Evolutionary conservation across 2,113 vertebrate genomes (phyloP).

Genomic region (Falcunculus frontatus): DNA sequence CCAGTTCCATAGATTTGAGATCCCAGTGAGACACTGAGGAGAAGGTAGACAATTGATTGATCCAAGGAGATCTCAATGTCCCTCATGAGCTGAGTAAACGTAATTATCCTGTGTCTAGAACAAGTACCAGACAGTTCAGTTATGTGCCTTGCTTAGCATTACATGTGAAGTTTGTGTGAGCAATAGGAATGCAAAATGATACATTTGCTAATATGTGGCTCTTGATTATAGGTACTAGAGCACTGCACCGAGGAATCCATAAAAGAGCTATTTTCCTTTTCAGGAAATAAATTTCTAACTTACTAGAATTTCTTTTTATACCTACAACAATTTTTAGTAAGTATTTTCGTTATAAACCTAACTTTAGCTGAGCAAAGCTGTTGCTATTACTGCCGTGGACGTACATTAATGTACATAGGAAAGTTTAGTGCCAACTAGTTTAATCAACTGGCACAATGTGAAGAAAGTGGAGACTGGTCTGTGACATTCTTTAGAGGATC

Average conservation of each 20-base stretch:
- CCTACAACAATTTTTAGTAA: background rate
- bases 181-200: background rate
- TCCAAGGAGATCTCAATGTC: background rate
- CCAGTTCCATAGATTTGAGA: background rate
- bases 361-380: background rate
- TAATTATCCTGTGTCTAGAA: background rate
- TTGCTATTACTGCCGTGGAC: background rate
- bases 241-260: background rate
- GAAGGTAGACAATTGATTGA: background rate
- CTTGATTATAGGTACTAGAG: background rate
- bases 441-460: background rate
- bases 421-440: background rate
- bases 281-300: background rate
- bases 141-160: background rate
- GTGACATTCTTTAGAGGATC: background rate
- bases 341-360: background rate
- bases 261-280: background rate
- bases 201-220: background rate
- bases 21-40: background rate
- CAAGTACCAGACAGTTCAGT: background rate
- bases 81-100: background rate
- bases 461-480: background rate
- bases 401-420: background rate
- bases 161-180: background rate
- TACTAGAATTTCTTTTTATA: background rate